Evolutionary conservation across 2,113 vertebrate species (phyloP).

Genomic region (Daboia siamensis): DNA sequence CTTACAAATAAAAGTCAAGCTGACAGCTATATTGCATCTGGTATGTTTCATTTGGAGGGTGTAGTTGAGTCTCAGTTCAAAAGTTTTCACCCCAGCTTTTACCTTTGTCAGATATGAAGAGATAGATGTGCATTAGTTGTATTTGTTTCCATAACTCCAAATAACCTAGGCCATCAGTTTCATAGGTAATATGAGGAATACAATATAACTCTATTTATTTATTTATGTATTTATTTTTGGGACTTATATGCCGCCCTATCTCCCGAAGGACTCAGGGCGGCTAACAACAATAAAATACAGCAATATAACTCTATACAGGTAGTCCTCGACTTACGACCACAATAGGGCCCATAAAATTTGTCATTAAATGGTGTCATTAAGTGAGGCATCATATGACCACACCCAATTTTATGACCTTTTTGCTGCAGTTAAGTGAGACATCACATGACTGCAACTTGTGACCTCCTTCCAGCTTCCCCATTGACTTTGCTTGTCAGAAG

Average conservation of each 20-base stretch:
- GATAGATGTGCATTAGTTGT: not conserved
- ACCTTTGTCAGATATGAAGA: not conserved
- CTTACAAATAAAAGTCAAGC: not conserved
- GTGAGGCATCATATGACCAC: not conserved
- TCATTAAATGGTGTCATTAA: not conserved
- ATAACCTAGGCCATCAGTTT: not conserved
- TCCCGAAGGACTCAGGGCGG: too few species aligned
- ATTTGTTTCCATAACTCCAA: not conserved
- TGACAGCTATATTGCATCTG: not conserved
- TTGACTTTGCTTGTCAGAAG: not conserved
- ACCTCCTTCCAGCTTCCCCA: not conserved
- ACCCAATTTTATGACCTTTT: not conserved
- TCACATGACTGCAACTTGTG: not conserved
- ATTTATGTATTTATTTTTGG: too few species aligned
- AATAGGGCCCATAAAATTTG: not conserved
- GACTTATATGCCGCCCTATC: too few species aligned
- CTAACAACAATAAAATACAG: too few species aligned
- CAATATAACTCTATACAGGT: not conserved
- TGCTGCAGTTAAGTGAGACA: not conserved
- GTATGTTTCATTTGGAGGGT: not conserved
- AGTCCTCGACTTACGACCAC: not conserved
- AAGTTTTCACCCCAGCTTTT: not conserved
- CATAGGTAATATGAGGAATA: not conserved
- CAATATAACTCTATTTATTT: not conserved
- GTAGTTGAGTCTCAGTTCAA: not conserved